These are phyloP conservation scores for Campoplex nolae DNA, from an alignment of 2,888 invertebrate species.

Conservation along the genomic window DNA sequence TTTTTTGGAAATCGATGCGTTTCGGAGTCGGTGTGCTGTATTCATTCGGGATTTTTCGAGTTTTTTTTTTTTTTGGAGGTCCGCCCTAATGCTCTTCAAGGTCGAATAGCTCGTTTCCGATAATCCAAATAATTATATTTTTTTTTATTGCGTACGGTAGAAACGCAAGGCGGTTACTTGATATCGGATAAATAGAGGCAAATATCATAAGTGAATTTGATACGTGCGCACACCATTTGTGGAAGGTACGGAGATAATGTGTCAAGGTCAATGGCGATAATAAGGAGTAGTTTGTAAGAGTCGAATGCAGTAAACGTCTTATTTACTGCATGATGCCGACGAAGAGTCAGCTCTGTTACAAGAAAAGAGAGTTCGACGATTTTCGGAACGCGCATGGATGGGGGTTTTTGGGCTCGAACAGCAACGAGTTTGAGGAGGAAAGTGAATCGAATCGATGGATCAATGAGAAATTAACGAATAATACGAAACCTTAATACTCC, in stretches of 20 bases:
- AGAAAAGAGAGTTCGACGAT: conserved; percentile 5
- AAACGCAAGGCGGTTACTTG: conserved; percentile 12
- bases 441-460: too few relatives aligned
- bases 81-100: background rate
- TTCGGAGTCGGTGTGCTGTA: background rate
- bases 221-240: conserved; percentile 23
- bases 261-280: conserved; percentile 49
- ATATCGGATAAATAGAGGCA: background rate
- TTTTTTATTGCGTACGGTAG: background rate
- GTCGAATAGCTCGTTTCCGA: background rate
- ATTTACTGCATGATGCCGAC: background rate
- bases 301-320: background rate
- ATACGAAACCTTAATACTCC: too few relatives aligned
- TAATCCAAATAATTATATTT: background rate
- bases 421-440: background rate
- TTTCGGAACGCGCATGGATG: background rate
- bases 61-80: background rate
- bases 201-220: background rate
- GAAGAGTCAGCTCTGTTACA: background rate
- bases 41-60: background rate
- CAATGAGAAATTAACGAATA: too few relatives aligned
- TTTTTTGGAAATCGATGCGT: too few relatives aligned
- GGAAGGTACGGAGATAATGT: conserved; percentile 34
- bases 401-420: background rate
- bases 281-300: conserved; percentile 10